phyloP scores from a whole-genome alignment of 2,113 vertebrate genomes.

The Rousettus leschenaultii region DNA sequence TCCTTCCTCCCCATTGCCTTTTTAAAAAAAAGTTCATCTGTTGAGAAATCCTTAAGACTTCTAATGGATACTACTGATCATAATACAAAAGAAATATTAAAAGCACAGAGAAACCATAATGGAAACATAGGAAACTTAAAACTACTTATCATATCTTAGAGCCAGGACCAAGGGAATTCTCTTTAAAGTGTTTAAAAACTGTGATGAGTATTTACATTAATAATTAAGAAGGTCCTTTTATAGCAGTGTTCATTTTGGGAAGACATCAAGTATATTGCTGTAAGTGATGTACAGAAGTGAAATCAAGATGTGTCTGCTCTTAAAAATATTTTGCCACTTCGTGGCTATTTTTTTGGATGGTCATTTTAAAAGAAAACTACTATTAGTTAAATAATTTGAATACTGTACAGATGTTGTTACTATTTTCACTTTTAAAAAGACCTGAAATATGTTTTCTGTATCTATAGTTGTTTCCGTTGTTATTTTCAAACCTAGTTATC shows the following conservation, averaged over 20 bases:
- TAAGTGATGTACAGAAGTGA: neutral
- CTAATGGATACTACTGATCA: neutral
- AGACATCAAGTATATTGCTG: neutral
- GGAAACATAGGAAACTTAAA: neutral
- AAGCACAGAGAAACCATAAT: neutral
- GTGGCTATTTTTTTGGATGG: neutral
- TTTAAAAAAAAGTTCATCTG: neutral
- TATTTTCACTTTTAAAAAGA: constrained; percentile 19
- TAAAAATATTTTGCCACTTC: neutral
- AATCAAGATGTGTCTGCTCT: neutral
- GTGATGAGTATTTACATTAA: constrained; percentile 1
- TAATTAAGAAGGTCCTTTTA: neutral
- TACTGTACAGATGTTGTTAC: neutral
- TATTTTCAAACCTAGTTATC: constrained; percentile 9
- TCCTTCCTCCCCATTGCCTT: neutral
- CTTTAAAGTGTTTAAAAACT: neutral
- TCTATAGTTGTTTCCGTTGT: neutral
- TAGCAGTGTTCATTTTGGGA: neutral
- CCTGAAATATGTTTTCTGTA: neutral
- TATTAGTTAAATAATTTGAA: constrained; percentile 11
- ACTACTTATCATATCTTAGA: neutral
- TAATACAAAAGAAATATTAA: neutral
- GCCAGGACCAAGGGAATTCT: neutral
- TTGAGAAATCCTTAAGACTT: neutral
- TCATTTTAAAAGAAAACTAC: neutral